Evolutionary conservation across 2,113 vertebrate genomes (phyloP).

Genomic region (Brachyhypopomus occidentalis): DNA sequence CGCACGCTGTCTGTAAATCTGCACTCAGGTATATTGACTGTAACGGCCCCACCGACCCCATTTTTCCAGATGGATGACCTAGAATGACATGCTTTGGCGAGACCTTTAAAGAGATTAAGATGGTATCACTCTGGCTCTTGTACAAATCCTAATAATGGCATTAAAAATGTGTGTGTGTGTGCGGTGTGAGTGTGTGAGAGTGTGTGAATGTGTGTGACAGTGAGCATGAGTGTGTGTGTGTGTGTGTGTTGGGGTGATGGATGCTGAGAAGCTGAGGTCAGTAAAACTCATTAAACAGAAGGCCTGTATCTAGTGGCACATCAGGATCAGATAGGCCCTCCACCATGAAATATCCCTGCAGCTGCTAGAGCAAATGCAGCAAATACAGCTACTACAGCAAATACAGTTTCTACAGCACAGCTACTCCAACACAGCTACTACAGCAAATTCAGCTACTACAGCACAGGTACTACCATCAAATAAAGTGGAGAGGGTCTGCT

Average conservation of each 20-base stretch:
- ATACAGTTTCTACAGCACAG: background rate
- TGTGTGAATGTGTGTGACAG: background rate
- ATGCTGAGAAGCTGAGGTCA: background rate
- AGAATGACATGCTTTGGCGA: conserved; percentile 5
- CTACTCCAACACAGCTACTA: no score
- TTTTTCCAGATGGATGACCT: conserved; percentile 13
- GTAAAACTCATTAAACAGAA: conserved; percentile 26
- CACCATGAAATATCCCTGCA: conserved; percentile 13
- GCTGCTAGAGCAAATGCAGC: conserved; percentile 1
- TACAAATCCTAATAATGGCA: conserved; percentile 7
- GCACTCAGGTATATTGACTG: conserved; percentile 22
- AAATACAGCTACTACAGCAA: conserved; percentile 31
- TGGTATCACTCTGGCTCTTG: conserved; percentile 7
- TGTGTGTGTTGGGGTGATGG: conserved; percentile 12
- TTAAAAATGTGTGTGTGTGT: conserved; percentile 13
- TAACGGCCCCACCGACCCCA: conserved; percentile 19
- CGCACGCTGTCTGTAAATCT: conserved; percentile 30
- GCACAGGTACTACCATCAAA: no score
- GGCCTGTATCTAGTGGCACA: conserved; percentile 26
- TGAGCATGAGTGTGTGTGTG: background rate
- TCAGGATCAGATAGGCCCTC: conserved; percentile 23
- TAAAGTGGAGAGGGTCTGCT: background rate
- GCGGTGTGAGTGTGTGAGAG: conserved; percentile 16
- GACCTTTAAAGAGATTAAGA: conserved; percentile 38
- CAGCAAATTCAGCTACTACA: no score